These are phyloP conservation scores for crab-eating macaque (Macaca fascicularis) DNA, from an alignment of 2,113 vertebrate species.

Conservation along the genomic window T2T-MFA8v1.1 NC_088377.1:94424501-94425000, in stretches of 20 bases:
- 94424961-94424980: too few relatives aligned
- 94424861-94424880: too few relatives aligned
- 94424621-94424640: background rate
- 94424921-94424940: too few relatives aligned
- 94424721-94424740: background rate
- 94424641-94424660: background rate
- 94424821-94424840: too few relatives aligned
- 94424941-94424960: too few relatives aligned
- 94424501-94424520: background rate
- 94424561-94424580: background rate
- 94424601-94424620: background rate
- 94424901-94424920: too few relatives aligned
- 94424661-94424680: background rate
- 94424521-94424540: background rate
- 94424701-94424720: background rate
- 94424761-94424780: slow-evolving; percentile 14
- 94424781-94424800: too few relatives aligned
- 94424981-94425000: too few relatives aligned
- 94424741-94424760: background rate
- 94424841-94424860: too few relatives aligned
- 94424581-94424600: background rate
- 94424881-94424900: too few relatives aligned
- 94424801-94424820: too few relatives aligned
- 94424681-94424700: background rate
- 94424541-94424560: background rate